phyloP scores from a whole-genome alignment of 2,888 invertebrate genomes.

The Calameuta pallipes region DNA sequence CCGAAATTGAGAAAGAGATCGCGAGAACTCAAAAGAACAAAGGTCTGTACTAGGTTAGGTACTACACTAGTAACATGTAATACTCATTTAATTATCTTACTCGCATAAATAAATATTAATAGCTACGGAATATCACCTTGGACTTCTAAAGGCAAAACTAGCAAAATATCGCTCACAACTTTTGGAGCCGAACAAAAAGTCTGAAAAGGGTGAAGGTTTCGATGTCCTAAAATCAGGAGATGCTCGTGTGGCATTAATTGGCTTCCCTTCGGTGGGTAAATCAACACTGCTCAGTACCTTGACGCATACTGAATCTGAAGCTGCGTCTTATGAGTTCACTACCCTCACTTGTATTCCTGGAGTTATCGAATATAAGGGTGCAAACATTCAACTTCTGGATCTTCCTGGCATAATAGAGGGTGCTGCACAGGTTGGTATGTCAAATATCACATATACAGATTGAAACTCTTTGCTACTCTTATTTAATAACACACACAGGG shows the following conservation, averaged over 20 bases:
- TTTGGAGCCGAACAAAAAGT: constrained; percentile 93
- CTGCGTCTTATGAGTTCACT: constrained; percentile 98
- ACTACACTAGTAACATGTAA: constrained; percentile 14
- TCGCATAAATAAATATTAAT: constrained; percentile 51
- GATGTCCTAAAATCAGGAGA: constrained; percentile 99
- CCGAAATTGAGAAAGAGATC: constrained; percentile 98
- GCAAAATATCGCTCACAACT: constrained; percentile 95
- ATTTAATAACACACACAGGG: constrained; percentile 66
- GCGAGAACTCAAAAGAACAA: constrained; percentile 99
- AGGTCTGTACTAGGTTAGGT: constrained; percentile 71
- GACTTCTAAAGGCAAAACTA: constrained; percentile 94
- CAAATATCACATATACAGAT: constrained; percentile 4
- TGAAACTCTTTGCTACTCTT: not conserved
- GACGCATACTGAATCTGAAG: constrained; percentile 96
- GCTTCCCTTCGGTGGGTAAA: constrained; percentile 99
- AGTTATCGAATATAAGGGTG: constrained; percentile 98
- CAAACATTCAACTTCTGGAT: constrained; percentile 97
- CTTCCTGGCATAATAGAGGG: constrained; percentile 99
- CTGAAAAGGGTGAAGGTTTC: constrained; percentile 97
- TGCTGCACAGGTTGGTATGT: constrained; percentile 80
- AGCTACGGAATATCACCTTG: constrained; percentile 99
- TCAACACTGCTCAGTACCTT: constrained; percentile 95
- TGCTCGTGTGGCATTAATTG: constrained; percentile 96
- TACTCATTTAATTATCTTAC: not conserved
- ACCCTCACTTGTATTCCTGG: constrained; percentile 99